Conservation (phyloP, 2,888 invertebrate genomes). For the Leptopilina syphax region DNA sequence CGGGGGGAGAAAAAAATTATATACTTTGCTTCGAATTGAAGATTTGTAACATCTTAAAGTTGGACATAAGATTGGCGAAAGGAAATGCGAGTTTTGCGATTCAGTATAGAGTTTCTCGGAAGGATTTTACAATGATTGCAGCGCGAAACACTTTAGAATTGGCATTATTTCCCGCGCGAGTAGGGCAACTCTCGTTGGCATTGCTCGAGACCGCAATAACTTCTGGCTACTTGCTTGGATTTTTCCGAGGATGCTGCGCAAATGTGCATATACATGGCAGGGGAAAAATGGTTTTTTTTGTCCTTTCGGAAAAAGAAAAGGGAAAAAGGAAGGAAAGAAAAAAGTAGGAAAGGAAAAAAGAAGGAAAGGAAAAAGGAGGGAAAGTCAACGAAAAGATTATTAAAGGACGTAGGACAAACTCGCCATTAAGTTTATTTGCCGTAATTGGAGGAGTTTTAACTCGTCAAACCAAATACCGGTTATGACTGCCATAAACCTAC, state of each 20-base stretch:
- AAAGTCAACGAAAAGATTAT: slow-evolving; percentile 23
- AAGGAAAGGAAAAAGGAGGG: background rate
- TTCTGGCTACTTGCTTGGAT: background rate
- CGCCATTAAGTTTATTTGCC: slow-evolving; percentile 72
- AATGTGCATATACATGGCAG: background rate
- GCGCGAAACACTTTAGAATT: slow-evolving; percentile 3
- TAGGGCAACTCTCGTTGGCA: slow-evolving; percentile 11
- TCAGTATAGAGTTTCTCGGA: slow-evolving; percentile 5
- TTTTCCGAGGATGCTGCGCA: background rate
- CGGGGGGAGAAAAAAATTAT: background rate
- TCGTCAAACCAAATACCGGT: slow-evolving; percentile 74
- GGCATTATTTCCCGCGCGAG: slow-evolving; percentile 21
- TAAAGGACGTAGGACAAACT: slow-evolving; percentile 38
- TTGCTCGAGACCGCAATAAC: slow-evolving; percentile 8
- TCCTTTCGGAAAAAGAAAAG: background rate
- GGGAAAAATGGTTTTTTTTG: background rate
- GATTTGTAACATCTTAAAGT: slow-evolving; percentile 6
- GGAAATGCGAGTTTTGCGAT: background rate
- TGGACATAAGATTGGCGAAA: slow-evolving; percentile 2
- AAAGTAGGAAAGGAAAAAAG: too few relatives aligned
- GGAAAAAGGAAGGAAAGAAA: too few relatives aligned
- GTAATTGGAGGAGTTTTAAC: slow-evolving; percentile 73
- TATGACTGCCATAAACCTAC: slow-evolving; percentile 74
- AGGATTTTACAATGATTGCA: slow-evolving; percentile 10
- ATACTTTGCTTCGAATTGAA: slow-evolving; percentile 4